phyloP scores from a whole-genome alignment of 1,140 invertebrate genomes.

The Scaptomyza montana region DNA sequence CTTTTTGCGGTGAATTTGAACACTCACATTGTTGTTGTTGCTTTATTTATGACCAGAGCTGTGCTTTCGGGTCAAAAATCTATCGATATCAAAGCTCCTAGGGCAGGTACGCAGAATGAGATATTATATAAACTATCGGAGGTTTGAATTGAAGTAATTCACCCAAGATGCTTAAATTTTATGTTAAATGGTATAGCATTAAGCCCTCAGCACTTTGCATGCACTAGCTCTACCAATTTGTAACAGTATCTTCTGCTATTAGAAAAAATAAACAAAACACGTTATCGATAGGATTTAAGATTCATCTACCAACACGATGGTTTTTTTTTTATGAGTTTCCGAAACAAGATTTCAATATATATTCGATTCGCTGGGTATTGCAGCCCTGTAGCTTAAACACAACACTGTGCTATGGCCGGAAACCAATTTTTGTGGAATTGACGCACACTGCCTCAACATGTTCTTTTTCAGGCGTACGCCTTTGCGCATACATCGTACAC shows the following conservation, averaged over 20 bases:
- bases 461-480: constrained; percentile 84
- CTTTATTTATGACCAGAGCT: constrained; percentile 21
- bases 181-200: too few relatives aligned
- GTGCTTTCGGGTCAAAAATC: background rate
- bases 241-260: too few relatives aligned
- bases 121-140: background rate
- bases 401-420: constrained; percentile 60
- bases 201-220: too few relatives aligned
- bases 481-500: constrained; percentile 82
- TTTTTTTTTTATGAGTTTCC: background rate
- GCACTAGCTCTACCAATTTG: too few relatives aligned
- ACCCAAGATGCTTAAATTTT: too few relatives aligned
- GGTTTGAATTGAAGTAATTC: too few relatives aligned
- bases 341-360: background rate
- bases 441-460: constrained; percentile 76
- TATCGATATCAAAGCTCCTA: constrained; percentile 15
- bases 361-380: constrained; percentile 23
- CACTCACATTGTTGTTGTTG: constrained; percentile 55
- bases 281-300: too few relatives aligned
- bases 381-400: constrained; percentile 51
- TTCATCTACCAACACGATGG: too few relatives aligned
- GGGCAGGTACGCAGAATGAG: background rate
- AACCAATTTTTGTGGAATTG: constrained; percentile 53
- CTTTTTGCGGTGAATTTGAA: constrained; percentile 64
- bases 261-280: too few relatives aligned